Base-by-base conservation (phyloP, 1,140 invertebrate species). In the Macrosteles quadrilineatus region DNA sequence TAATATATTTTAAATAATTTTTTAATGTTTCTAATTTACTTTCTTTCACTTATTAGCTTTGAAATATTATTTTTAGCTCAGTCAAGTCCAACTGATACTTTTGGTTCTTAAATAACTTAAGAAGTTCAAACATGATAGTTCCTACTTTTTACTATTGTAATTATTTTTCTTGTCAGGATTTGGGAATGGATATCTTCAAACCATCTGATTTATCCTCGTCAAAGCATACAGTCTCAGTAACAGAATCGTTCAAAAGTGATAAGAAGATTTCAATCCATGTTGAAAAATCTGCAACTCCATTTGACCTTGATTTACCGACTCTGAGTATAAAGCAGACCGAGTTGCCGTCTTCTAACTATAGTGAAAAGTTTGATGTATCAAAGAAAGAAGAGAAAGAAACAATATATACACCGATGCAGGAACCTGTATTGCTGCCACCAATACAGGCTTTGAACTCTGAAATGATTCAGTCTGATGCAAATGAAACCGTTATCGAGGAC, bases 211-310 rank as follows among this genome's bases (percentile, higher is more conserved):
- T 59, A 21, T 59, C 55, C 27, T 59, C 55, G 2, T 59, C 45
- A 36, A 59, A 68, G 27, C 55, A 47, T 29, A 63, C 68, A 40
- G 40, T 62, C 66, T 25, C 66, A 45, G 70, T 74, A 32, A 68
- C 72, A 36, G 73, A 74, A 62, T 73, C 68, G 57, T 63, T 74
- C 32, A 71, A 71, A 65, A 72, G 71, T 45, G 72, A 74, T 47
- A 73, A 73, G 47, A 66, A 74, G 23, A 67, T 74, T 59, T 71
- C 72, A 32, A 71, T 74, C 53, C 73, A 74, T 70, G 71, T 74
- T 21, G 31, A 70, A 40, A 64, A 68, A 27, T 67, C 69, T 40
- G 29, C 63, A 23, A 45, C 6, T 14, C 40, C 63, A 30, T 25
- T 45, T 45, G 63, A 66, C 45, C 19, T 27, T 23, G 63, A 66